These are phyloP conservation scores for Litocranius walleri DNA, from an alignment of 2,113 vertebrate genomes.

Conservation along the genomic window DNA sequence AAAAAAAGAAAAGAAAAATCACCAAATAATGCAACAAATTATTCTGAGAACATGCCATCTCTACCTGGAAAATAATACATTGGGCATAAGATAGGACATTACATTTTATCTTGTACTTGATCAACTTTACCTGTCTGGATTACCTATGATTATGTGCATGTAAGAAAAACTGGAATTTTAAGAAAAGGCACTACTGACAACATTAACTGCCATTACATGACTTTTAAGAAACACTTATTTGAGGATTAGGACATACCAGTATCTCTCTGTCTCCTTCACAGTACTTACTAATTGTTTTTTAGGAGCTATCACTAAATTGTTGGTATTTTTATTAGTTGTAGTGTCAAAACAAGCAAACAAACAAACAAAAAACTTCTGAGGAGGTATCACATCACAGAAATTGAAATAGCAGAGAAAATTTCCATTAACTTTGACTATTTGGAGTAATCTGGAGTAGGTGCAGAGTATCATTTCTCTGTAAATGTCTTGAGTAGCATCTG, in stretches of 20 bases:
- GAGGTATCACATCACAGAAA: background rate
- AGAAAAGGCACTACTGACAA: background rate
- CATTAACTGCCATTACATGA: background rate
- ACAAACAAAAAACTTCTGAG: background rate
- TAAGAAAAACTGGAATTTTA: background rate
- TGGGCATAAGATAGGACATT: background rate
- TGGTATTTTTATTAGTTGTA: background rate
- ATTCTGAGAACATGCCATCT: background rate
- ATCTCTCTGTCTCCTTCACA: accelerated
- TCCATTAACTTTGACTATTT: background rate
- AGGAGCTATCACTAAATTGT: background rate
- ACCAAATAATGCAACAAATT: background rate
- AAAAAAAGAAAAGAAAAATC: background rate
- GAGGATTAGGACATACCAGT: accelerated
- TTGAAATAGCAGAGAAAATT: background rate
- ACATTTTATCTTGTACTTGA: background rate
- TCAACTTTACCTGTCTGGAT: background rate
- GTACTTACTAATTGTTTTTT: background rate
- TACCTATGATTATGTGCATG: background rate
- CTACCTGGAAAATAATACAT: background rate
- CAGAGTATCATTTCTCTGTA: background rate
- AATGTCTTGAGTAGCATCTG: background rate
- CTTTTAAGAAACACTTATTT: background rate
- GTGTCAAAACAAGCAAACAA: background rate
- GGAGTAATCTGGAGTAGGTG: background rate